phyloP scores from a whole-genome alignment of 2,797 vertebrate genomes.

The Lutjanus argentimaculatus region DNA sequence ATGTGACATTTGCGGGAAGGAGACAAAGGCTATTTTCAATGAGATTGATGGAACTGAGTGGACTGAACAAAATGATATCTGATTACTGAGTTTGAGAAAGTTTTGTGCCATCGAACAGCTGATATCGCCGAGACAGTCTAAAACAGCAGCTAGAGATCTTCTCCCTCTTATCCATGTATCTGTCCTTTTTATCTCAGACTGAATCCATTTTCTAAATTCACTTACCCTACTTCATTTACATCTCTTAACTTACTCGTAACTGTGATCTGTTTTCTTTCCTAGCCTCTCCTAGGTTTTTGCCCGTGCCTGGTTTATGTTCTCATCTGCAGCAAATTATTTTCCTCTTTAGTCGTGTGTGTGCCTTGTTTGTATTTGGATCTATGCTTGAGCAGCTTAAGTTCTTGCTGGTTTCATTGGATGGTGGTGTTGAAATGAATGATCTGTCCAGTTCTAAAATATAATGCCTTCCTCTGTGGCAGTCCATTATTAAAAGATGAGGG shows the following conservation, averaged over 20 bases:
- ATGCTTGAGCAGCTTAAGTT: background rate
- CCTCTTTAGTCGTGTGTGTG: background rate
- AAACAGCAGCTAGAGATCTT: too few relatives aligned
- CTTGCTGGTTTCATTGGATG: background rate
- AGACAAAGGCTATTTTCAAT: too few relatives aligned
- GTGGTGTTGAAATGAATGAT: background rate
- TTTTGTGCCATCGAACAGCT: too few relatives aligned
- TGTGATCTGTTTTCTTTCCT: constrained; percentile 33
- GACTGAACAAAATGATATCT: too few relatives aligned
- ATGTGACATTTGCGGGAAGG: too few relatives aligned
- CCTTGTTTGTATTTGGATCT: background rate
- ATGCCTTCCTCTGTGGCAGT: background rate
- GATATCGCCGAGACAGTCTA: too few relatives aligned
- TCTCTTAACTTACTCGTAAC: background rate
- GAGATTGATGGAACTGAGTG: too few relatives aligned
- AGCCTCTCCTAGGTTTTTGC: background rate
- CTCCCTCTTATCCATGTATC: background rate
- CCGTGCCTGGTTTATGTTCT: background rate
- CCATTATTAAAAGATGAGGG: constrained; percentile 23
- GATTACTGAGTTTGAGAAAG: too few relatives aligned
- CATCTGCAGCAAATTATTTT: background rate
- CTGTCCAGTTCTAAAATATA: background rate
- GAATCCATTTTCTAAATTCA: constrained; percentile 30
- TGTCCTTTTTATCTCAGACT: background rate
- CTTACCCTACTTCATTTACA: constrained; percentile 16